Percentiles rank a stretch among this genome's conserved stretches.
These are phyloP conservation scores for Carlito syrichta DNA, from an alignment of 2,113 vertebrate species.

Conservation along the genomic window DNA sequence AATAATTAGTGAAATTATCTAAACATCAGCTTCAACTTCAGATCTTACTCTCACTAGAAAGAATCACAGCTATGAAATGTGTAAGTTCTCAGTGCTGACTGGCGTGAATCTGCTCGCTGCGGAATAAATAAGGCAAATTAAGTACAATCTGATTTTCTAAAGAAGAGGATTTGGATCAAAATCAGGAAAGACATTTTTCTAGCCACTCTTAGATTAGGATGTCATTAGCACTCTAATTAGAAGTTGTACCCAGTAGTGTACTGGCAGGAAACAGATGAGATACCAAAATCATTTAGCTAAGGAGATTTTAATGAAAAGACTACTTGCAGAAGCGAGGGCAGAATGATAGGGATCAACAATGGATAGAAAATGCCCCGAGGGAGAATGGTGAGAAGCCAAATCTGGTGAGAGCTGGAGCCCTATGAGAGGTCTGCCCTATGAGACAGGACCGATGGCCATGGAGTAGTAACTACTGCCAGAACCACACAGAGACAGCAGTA, in stretches of 20 bases:
- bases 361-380: not conserved
- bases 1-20: not conserved
- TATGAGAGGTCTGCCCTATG: not conserved
- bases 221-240: constrained; percentile 46
- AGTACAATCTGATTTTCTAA: constrained; percentile 46
- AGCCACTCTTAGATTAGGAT: constrained; percentile 43
- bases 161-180: constrained; percentile 41
- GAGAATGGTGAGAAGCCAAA: not conserved
- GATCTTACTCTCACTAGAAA: not conserved
- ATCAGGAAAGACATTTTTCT: constrained; percentile 39
- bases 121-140: constrained; percentile 28
- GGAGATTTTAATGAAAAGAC: not conserved
- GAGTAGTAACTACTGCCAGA: not conserved
- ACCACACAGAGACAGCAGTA: not conserved
- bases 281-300: not conserved
- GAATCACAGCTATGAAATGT: not conserved
- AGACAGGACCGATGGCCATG: not conserved
- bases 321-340: not conserved
- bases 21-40: not conserved
- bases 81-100: not conserved
- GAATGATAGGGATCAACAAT: not conserved
- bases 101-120: not conserved
- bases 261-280: not conserved
- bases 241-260: not conserved
- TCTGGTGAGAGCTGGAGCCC: not conserved